Percentiles rank a stretch among this genome's conserved stretches.
Conservation (phyloP, 2,113 vertebrate species). For the Pachyramphus minor region DNA sequence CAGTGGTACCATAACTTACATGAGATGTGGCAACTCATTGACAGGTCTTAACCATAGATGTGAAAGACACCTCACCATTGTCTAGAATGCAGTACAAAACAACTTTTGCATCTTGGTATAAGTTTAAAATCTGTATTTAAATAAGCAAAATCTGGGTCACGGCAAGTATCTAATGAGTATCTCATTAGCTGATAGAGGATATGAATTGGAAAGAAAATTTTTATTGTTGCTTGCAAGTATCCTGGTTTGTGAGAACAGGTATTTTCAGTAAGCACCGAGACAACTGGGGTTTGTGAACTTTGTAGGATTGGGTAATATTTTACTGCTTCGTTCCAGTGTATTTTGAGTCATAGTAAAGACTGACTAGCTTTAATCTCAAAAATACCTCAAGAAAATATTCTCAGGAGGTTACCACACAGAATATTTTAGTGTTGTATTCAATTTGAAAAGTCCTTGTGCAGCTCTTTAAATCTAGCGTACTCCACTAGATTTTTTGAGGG, state of each 20-base stretch:
- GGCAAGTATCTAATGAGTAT: not conserved
- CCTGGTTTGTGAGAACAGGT: not conserved
- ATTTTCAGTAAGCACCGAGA: not conserved
- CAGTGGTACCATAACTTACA: accelerated
- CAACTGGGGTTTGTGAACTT: not conserved
- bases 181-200: not conserved
- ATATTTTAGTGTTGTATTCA: not conserved
- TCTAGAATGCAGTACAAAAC: not conserved
- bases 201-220: not conserved
- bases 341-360: not conserved
- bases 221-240: not conserved
- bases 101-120: not conserved
- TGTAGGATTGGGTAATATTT: not conserved
- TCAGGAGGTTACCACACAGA: not conserved
- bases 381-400: not conserved
- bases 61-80: not conserved
- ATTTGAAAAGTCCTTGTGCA: not conserved
- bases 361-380: not conserved
- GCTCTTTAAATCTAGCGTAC: not conserved
- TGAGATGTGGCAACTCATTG: not conserved
- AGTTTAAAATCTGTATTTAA: not conserved
- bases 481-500: too few species aligned
- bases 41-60: not conserved
- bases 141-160: not conserved
- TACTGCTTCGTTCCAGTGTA: not conserved